These are phyloP conservation scores for Galleria mellonella DNA, from an alignment of 1,140 invertebrate species.

Conservation along the genomic window DNA sequence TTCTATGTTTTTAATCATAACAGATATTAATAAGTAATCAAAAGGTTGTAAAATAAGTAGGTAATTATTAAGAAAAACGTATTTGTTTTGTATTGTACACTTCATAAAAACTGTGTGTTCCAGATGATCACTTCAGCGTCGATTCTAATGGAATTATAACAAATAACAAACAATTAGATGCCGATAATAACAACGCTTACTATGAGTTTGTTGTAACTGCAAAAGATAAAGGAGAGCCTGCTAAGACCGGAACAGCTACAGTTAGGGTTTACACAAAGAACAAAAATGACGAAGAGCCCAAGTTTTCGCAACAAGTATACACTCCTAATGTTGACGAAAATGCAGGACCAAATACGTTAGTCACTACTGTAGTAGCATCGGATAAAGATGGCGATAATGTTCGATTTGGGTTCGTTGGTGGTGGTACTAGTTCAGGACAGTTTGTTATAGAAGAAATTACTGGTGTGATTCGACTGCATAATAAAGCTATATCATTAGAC, in stretches of 20 bases:
- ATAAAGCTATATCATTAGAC: constrained; percentile 88
- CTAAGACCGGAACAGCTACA: constrained; percentile 93
- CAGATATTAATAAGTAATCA: too few relatives aligned
- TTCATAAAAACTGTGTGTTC: constrained; percentile 32
- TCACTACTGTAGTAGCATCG: constrained; percentile 95
- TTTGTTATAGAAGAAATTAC: constrained; percentile 97
- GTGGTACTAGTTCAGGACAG: constrained; percentile 90
- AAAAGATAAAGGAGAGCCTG: constrained; percentile 93
- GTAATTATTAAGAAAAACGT: too few relatives aligned
- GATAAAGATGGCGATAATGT: constrained; percentile 97
- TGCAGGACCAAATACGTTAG: constrained; percentile 93
- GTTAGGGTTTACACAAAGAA: constrained; percentile 96
- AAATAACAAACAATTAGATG: constrained; percentile 94
- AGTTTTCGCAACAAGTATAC: constrained; percentile 97
- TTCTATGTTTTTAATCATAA: too few relatives aligned
- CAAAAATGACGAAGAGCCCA: constrained; percentile 96
- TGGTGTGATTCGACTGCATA: constrained; percentile 92
- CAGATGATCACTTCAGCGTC: constrained; percentile 94
- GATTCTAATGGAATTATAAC: constrained; percentile 93
- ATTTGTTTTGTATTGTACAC: too few relatives aligned
- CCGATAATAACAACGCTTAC: constrained; percentile 97
- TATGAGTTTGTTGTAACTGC: constrained; percentile 95
- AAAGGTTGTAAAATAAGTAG: too few relatives aligned
- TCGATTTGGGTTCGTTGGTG: constrained; percentile 93
- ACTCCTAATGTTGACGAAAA: constrained; percentile 97